These are phyloP conservation scores for Pachycephala philippinensis DNA, from an alignment of 2,113 vertebrate genomes.

Conservation along the genomic window DNA sequence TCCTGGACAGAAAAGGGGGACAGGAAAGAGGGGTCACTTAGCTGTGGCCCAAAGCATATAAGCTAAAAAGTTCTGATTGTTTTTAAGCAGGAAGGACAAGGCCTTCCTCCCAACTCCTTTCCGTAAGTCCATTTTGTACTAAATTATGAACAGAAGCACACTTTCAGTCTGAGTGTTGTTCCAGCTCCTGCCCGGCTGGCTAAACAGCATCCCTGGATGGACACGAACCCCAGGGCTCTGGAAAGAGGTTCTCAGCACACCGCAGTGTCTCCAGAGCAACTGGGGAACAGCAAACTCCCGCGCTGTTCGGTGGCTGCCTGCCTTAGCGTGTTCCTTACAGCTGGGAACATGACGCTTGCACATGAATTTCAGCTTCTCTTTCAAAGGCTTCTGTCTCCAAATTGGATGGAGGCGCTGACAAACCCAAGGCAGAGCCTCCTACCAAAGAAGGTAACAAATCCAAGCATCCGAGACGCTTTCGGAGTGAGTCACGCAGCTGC, in stretches of 20 bases:
- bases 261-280: not conserved
- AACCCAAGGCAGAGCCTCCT: not conserved
- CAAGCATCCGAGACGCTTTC: fast-evolving
- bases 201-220: not conserved
- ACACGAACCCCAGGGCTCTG: not conserved
- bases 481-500: fast-evolving
- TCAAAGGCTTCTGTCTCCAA: not conserved
- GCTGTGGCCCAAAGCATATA: not conserved
- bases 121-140: not conserved
- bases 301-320: fast-evolving
- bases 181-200: not conserved
- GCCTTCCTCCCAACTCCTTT: not conserved
- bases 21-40: not conserved
- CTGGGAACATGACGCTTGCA: not conserved
- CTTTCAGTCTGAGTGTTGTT: fast-evolving
- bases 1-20: not conserved
- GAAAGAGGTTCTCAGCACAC: fast-evolving
- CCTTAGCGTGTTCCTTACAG: fast-evolving
- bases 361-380: not conserved
- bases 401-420: not conserved
- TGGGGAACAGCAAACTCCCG: not conserved
- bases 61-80: not conserved
- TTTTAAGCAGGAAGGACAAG: not conserved
- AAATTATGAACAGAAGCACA: not conserved
- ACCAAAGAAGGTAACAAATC: not conserved